Conservation (phyloP, 2,797 vertebrate genomes). For the Manis pentadactyla region DNA sequence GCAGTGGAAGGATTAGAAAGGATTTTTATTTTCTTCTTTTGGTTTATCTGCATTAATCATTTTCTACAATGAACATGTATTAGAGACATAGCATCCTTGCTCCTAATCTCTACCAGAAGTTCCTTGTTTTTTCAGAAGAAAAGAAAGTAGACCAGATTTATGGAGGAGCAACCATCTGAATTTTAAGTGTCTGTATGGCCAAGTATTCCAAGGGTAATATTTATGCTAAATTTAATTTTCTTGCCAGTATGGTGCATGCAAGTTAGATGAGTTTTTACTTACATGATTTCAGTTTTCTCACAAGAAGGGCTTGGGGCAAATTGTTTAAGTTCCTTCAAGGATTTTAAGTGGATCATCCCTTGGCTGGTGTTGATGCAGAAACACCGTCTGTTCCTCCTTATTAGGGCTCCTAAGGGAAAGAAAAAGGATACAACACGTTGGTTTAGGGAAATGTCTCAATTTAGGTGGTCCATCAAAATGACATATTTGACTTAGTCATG, state of each 20-base stretch:
- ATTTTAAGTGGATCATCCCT: not conserved
- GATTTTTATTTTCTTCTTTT: slow-evolving; percentile 51
- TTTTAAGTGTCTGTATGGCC: not conserved
- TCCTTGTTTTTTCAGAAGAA: slow-evolving; percentile 11
- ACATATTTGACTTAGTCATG: not conserved
- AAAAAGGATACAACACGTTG: not conserved
- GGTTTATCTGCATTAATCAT: slow-evolving; percentile 41
- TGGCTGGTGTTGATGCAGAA: slow-evolving; percentile 42
- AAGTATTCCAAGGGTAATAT: not conserved
- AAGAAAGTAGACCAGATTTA: not conserved
- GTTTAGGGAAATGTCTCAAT: not conserved
- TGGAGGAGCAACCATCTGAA: not conserved
- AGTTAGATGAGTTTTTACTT: slow-evolving; percentile 59
- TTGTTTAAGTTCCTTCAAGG: slow-evolving; percentile 56
- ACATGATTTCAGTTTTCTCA: slow-evolving; percentile 77
- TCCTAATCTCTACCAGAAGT: slow-evolving; percentile 25
- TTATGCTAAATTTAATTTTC: not conserved
- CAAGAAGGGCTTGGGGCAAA: slow-evolving; percentile 64
- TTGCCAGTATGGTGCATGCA: not conserved
- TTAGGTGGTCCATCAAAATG: not conserved
- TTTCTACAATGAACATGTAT: slow-evolving; percentile 40
- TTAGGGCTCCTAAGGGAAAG: slow-evolving; percentile 46
- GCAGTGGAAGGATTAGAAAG: not conserved
- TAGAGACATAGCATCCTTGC: not conserved
- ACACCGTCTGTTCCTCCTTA: slow-evolving; percentile 54